These are phyloP conservation scores for Esox lucius DNA, from an alignment of 2,797 vertebrate species.

Conservation along the genomic window DNA sequence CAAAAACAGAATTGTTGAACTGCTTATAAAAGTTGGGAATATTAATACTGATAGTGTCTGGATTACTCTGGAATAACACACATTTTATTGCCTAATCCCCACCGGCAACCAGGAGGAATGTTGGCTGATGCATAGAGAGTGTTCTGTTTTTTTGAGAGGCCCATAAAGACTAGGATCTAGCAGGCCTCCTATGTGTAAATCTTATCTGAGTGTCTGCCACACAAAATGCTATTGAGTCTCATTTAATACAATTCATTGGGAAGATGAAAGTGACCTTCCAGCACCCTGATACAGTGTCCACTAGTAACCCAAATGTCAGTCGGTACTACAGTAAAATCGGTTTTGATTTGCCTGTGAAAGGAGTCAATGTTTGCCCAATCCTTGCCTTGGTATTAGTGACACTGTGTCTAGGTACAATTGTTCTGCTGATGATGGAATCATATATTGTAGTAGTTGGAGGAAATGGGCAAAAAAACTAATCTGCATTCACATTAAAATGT, in stretches of 20 bases:
- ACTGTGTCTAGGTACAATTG: background rate
- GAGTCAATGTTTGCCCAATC: constrained; percentile 24
- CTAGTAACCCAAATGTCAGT: background rate
- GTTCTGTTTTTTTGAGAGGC: background rate
- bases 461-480: background rate
- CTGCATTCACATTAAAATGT: no score
- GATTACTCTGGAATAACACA: constrained; percentile 58
- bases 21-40: constrained; percentile 41
- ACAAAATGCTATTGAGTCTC: background rate
- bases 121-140: background rate
- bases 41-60: constrained; percentile 38
- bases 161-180: background rate
- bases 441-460: background rate
- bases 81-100: constrained; percentile 50
- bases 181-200: background rate
- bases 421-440: background rate
- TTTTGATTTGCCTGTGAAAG: constrained; percentile 23
- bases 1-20: background rate
- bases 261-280: background rate
- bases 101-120: constrained; percentile 18
- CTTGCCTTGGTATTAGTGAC: background rate
- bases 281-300: background rate
- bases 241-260: background rate
- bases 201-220: background rate
- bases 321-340: constrained; percentile 35